Evolutionary conservation across 1,140 invertebrate genomes (phyloP), one percentile per base, ranked within the genome.

Genomic region (Philopotamus ludificatus): DNA sequence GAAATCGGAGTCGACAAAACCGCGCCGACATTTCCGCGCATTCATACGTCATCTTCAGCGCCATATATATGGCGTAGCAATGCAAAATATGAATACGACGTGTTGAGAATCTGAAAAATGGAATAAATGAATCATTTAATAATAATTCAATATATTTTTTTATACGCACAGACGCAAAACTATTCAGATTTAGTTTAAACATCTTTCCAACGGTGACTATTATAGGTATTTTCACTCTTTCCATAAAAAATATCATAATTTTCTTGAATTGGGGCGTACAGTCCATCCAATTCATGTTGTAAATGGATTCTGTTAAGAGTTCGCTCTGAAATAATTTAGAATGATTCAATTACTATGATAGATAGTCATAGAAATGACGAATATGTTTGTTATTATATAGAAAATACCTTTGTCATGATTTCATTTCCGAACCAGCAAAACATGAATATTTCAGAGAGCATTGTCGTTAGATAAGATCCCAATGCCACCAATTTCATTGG

Each of bases 391-490:
- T 12, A 3, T 7, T 26, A 28, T 51, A 51, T 25, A 39, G 23
- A 42, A 58, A 44, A 18, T 42, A 79, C 79, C 74, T 79, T 79
- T 70, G 75, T 71, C 67, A 81, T 79, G 28, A 79, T 71, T 65
- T 79, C 77, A 65, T 79, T 76, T 16, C 78, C 77, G 60, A 79
- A 81, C 78, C 77, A 81, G 67, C 78, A 79, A 8, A 77, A 63
- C 64, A 79, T 79, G 70, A 81, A 79, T 9, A 81, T 77, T 69
- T 81, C 78, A 61, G 77, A 76, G 59, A 79, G 70, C 78, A 79
- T 79, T 58, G 77, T 79, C 20, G 74, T 75, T 53, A 79, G 71
- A 63, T 79, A 81, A 50, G 79, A 76, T 8, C 73, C 74, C 73
- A 78, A 76, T 74, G 77, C 79, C 45, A 75, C 72, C 51, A 79